phyloP scores from a whole-genome alignment of 2,888 invertebrate genomes.

The Aelia acuminata region DNA sequence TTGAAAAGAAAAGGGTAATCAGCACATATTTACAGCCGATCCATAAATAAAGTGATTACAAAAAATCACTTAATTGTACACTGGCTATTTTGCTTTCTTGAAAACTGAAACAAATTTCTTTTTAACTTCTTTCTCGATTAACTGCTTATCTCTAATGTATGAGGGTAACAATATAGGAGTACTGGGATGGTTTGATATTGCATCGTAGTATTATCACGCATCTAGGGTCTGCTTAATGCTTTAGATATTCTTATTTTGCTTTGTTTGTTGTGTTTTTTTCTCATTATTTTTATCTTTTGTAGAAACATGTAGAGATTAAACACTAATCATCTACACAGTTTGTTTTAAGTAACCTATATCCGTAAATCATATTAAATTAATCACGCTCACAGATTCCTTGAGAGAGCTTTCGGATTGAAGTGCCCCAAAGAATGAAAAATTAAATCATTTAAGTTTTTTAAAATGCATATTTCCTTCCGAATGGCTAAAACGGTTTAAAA shows the following conservation, averaged over 20 bases:
- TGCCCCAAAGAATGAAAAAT: too few species aligned
- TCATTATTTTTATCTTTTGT: not conserved
- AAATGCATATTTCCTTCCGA: too few species aligned
- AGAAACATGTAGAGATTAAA: not conserved
- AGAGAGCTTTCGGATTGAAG: too few species aligned
- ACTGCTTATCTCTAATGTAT: not conserved
- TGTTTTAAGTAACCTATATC: not conserved
- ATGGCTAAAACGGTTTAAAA: too few species aligned
- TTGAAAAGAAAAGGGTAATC: not conserved
- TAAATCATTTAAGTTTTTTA: too few species aligned
- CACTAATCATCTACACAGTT: not conserved
- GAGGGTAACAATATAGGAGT: not conserved
- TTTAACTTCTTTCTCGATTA: not conserved
- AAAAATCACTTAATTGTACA: not conserved
- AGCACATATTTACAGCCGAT: not conserved
- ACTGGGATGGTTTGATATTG: not conserved
- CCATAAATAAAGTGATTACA: not conserved
- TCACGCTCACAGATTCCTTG: too few species aligned
- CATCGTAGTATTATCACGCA: not conserved
- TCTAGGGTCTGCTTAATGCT: not conserved
- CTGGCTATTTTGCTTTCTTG: not conserved
- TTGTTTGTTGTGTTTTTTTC: not conserved
- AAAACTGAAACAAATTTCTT: not conserved
- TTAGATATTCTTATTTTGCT: not conserved
- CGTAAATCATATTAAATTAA: too few species aligned